Percentiles rank a stretch among this genome's conserved stretches.
Conservation (phyloP, 64 coral and sea anemone species). For the Platygyra sinensis region DNA sequence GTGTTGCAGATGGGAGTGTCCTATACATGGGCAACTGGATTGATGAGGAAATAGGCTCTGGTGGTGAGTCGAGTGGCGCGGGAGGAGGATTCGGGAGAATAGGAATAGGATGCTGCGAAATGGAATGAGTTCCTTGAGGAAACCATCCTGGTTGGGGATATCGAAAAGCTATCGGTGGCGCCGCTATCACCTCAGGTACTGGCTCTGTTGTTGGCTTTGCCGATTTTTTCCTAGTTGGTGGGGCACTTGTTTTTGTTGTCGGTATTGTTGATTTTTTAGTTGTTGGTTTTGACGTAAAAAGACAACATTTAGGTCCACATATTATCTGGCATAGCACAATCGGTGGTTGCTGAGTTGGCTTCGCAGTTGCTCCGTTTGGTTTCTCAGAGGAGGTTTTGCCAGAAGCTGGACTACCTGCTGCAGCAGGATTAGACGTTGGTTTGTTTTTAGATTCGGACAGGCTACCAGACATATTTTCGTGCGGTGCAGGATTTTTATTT, state of each 20-base stretch:
- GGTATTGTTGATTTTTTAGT: neutral
- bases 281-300: neutral
- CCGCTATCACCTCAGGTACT: neutral
- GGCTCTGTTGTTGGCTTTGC: slow-evolving; percentile 7
- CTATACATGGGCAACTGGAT: neutral
- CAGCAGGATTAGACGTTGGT: neutral
- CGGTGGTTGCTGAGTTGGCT: neutral
- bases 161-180: neutral
- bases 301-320: slow-evolving; percentile 22
- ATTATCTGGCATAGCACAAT: slow-evolving; percentile 23
- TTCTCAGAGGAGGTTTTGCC: neutral
- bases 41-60: neutral
- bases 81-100: neutral
- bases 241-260: neutral
- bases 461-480: neutral
- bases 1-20: slow-evolving; percentile 24
- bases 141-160: neutral
- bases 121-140: neutral
- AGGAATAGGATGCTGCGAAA: neutral
- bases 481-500: neutral
- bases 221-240: neutral
- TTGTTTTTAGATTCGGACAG: neutral
- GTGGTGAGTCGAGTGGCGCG: neutral
- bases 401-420: neutral
- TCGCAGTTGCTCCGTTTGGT: neutral